Base-by-base conservation (phyloP, 2,113 vertebrate genomes). In the Aptenodytes forsteri region DNA sequence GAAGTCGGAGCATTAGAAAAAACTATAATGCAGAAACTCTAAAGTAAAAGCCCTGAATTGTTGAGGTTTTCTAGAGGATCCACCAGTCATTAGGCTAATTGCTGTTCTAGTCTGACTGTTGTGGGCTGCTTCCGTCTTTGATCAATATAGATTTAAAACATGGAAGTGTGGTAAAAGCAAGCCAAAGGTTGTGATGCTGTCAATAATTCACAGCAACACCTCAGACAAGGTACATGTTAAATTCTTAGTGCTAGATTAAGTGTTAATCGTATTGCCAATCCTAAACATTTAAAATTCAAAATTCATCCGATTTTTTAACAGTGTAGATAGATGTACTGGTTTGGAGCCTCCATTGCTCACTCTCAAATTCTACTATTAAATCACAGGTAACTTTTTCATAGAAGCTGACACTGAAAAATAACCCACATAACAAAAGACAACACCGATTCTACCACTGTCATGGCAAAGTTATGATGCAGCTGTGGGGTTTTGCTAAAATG, bases 391-490 rank as follows among this genome's bases (percentile, higher is more conserved):
- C 27, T 76, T 82, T 78, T 44, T 2, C 61, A 62, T 73, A 50
- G 54, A 66, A 72, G 30, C 14, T 64, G 32, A 44, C 1, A 0
- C 42, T 85, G 36, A 71, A 91, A 94, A 83, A 29, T 16, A 65
- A 32, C 22, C 12, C 38, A 44, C 8, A 21, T 12, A 64, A 25
- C 27, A 26, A 54, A 90, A 36, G 23, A 25, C 32, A 81, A 1
- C 47, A 40, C 8, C 1, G 2, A 9, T 82, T 49, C 34, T 47
- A 17, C 50, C 7, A 1, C 3, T 10, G 1, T 50, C 29, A 10
- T 1, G 17, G 62, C 49, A 71, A 36, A 5, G 2, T 32, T 65
- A 64, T 22, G 61, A 15, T 32, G 40, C 56, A 80, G 77, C 59
- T 46, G 6, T 81, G 16, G 21, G 26, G 9, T 54, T 91, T 87